Evolutionary conservation across 2,888 invertebrate genomes (phyloP).

Genomic region (Loripinus fragilis): DNA sequence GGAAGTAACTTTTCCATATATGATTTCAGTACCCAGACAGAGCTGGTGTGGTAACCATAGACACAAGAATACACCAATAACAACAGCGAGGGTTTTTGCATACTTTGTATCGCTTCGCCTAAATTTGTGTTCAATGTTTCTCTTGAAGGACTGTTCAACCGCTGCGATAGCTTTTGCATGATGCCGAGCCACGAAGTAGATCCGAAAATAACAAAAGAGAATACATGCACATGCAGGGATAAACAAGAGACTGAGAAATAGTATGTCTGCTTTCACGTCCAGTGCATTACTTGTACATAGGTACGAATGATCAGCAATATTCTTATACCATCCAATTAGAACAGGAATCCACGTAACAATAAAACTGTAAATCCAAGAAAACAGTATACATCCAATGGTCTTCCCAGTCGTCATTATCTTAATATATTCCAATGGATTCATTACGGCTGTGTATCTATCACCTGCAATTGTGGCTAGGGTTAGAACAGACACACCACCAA

Average conservation of each 20-base stretch:
- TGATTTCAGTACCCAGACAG: constrained; percentile 72
- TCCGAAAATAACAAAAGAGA: constrained; percentile 87
- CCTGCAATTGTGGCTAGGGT: constrained; percentile 87
- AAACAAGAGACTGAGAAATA: constrained; percentile 87
- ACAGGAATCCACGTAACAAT: constrained; percentile 86
- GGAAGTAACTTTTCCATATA: constrained; percentile 83
- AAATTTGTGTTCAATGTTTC: constrained; percentile 73
- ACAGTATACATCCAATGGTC: constrained; percentile 86
- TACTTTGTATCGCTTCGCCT: constrained; percentile 85
- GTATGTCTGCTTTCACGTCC: constrained; percentile 84
- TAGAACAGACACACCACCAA: constrained; percentile 86
- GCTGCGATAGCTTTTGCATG: constrained; percentile 88
- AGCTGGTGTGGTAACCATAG: constrained; percentile 88
- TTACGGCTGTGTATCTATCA: constrained; percentile 87
- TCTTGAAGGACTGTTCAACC: constrained; percentile 85
- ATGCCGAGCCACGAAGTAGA: constrained; percentile 87
- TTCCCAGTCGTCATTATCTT: constrained; percentile 87
- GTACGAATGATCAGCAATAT: constrained; percentile 31
- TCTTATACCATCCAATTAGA: constrained; percentile 83
- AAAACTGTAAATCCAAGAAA: constrained; percentile 87
- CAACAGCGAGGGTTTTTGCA: constrained; percentile 87
- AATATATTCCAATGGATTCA: constrained; percentile 87
- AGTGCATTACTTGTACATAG: constrained; percentile 71
- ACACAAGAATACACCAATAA: constrained; percentile 87
- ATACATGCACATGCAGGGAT: constrained; percentile 86